Evolutionary conservation across 2,797 vertebrate species (phyloP).

Genomic region (Onychomys torridus): DNA sequence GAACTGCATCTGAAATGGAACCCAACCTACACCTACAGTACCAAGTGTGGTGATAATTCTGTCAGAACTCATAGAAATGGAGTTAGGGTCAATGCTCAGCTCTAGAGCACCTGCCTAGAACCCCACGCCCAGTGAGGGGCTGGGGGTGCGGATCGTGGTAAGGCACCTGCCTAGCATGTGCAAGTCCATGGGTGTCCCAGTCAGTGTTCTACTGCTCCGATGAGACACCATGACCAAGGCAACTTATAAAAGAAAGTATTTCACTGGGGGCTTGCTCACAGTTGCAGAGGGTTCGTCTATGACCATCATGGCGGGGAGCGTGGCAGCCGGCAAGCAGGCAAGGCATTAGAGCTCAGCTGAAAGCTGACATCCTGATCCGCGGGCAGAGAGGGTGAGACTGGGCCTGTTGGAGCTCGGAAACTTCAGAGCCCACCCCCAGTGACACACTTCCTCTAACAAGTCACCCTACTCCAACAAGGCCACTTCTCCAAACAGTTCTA

Average conservation of each 20-base stretch:
- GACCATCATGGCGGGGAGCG: background rate
- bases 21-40: background rate
- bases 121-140: background rate
- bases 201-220: too few relatives aligned
- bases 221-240: too few relatives aligned
- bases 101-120: background rate
- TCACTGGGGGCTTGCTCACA: too few relatives aligned
- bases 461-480: background rate
- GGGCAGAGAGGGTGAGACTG: background rate
- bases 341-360: too few relatives aligned
- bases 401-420: background rate
- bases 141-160: background rate
- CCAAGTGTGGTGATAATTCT: background rate
- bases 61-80: background rate
- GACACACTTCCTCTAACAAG: background rate
- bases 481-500: background rate
- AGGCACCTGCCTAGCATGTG: background rate
- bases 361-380: too few relatives aligned
- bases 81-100: background rate
- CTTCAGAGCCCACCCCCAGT: background rate
- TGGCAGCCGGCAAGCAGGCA: background rate
- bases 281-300: background rate
- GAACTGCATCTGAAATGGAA: background rate
- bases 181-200: too few relatives aligned
- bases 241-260: too few relatives aligned